A percentile compares a stretch with the other conserved stretches of the same genome.
Evolutionary conservation across 2,113 vertebrate genomes (phyloP).

Genomic region (Electrona antarctica): DNA sequence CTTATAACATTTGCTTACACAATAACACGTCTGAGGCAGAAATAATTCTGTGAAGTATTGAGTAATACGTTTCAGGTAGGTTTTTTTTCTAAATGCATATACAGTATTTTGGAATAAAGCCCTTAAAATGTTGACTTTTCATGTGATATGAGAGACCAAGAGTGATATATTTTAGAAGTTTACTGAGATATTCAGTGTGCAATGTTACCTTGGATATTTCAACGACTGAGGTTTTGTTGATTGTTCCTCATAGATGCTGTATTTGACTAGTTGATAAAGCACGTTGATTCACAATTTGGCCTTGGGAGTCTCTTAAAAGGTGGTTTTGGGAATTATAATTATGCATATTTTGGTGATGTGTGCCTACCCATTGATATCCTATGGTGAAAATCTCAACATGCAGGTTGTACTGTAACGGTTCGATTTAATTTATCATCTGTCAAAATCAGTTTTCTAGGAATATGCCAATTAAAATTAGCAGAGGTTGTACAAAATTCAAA

Average conservation of each 20-base stretch:
- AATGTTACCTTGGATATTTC: constrained; percentile 3
- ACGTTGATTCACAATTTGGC: background rate
- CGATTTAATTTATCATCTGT: constrained; percentile 4
- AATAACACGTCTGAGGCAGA: no score
- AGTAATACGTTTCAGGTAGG: no score
- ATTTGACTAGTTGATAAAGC: constrained; percentile 6
- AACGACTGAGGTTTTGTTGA: background rate
- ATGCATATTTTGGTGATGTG: constrained; percentile 18
- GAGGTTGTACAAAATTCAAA: constrained; percentile 44
- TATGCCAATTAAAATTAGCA: constrained; percentile 22
- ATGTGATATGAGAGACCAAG: constrained; percentile 22
- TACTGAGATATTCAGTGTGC: constrained; percentile 1
- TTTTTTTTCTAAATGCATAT: no score
- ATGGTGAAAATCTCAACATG: constrained; percentile 1
- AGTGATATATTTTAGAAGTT: constrained; percentile 19
- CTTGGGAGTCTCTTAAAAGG: constrained; percentile 8
- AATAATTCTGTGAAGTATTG: no score
- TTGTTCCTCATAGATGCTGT: background rate
- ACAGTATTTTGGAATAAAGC: no score
- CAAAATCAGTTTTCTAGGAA: constrained; percentile 27
- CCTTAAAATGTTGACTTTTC: constrained; percentile 27
- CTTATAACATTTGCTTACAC: no score
- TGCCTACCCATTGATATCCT: constrained; percentile 1
- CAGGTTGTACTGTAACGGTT: constrained; percentile 5
- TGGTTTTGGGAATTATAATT: background rate